Percentiles rank a stretch among this genome's conserved stretches.
Evolutionary conservation across 2,113 vertebrate species (phyloP).

Genomic region (Silurus glanis): DNA sequence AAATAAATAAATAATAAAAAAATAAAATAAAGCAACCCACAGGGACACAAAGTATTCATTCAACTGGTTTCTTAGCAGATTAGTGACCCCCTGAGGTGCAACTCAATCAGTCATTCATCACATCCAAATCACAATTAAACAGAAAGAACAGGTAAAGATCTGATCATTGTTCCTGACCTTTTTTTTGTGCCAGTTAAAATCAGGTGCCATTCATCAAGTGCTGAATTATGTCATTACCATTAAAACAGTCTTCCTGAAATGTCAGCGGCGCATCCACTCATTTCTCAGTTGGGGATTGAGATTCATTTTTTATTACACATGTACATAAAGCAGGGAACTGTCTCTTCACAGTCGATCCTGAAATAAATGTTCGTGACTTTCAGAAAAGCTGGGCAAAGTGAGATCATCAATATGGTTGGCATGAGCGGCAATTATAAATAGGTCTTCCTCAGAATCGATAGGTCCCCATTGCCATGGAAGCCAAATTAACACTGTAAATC

Average conservation of each 20-base stretch:
- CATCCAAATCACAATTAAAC: conserved; percentile 64
- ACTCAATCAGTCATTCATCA: conserved; percentile 52
- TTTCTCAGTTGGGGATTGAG: conserved; percentile 68
- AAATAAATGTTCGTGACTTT: conserved; percentile 77
- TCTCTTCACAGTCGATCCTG: conserved; percentile 51
- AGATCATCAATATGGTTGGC: conserved; percentile 68
- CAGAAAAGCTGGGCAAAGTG: conserved; percentile 56
- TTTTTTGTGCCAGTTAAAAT: conserved; percentile 66
- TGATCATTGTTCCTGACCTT: conserved; percentile 62
- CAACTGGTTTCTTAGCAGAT: conserved; percentile 35
- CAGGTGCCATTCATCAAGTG: conserved; percentile 64
- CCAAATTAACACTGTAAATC: conserved; percentile 46
- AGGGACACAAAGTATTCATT: background rate
- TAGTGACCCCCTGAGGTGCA: conserved; percentile 2
- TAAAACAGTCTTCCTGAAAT: conserved; percentile 69
- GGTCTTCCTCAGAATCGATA: conserved; percentile 65
- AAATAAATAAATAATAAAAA: background rate
- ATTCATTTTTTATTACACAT: conserved; percentile 73
- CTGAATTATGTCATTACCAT: conserved; percentile 66
- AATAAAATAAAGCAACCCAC: too few relatives aligned
- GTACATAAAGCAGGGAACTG: conserved; percentile 63
- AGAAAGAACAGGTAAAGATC: conserved; percentile 62
- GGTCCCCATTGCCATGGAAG: conserved; percentile 44
- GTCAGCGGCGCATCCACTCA: conserved; percentile 67
- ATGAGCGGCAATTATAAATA: conserved; percentile 68